phyloP scores from a whole-genome alignment of 1,140 invertebrate species.

The Drosophila elegans region DNA sequence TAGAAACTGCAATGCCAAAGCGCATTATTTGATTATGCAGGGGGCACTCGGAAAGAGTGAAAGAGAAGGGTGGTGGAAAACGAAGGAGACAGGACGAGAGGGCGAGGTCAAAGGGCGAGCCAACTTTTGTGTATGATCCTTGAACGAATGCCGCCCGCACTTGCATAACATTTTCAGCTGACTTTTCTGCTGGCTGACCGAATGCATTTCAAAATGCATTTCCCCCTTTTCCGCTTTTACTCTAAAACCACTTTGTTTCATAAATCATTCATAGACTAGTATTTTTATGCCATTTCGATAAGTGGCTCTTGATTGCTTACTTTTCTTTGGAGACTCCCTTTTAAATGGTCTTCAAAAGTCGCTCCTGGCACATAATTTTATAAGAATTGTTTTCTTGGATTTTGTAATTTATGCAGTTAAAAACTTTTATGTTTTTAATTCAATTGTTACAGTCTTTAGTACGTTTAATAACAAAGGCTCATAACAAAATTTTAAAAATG shows the following conservation, averaged over 20 bases:
- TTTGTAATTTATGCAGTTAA: too few species aligned
- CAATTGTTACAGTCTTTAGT: too few species aligned
- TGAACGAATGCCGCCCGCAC: constrained; percentile 13
- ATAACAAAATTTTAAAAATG: too few species aligned
- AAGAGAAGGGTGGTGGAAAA: background rate
- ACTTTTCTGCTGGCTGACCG: constrained; percentile 37
- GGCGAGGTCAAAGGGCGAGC: constrained; percentile 7
- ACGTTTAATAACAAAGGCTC: too few species aligned
- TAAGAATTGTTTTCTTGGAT: too few species aligned
- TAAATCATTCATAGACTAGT: constrained; percentile 74
- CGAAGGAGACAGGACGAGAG: background rate
- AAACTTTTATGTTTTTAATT: too few species aligned
- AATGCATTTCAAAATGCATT: constrained; percentile 24
- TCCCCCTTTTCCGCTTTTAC: constrained; percentile 2
- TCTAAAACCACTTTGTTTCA: constrained; percentile 40
- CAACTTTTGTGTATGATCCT: constrained; percentile 22
- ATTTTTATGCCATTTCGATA: constrained; percentile 72
- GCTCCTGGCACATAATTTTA: background rate
- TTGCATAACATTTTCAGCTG: constrained; percentile 27
- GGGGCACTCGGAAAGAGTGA: constrained; percentile 6
- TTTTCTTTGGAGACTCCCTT: constrained; percentile 4
- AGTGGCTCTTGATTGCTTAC: constrained; percentile 26
- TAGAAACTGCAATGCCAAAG: constrained; percentile 52
- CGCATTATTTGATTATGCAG: constrained; percentile 57
- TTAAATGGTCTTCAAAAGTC: constrained; percentile 9